Evolutionary conservation across 2,888 invertebrate species (phyloP), one percentile per base, ranked within the genome.

Genomic region (Trissoscelio sp.): DNA sequence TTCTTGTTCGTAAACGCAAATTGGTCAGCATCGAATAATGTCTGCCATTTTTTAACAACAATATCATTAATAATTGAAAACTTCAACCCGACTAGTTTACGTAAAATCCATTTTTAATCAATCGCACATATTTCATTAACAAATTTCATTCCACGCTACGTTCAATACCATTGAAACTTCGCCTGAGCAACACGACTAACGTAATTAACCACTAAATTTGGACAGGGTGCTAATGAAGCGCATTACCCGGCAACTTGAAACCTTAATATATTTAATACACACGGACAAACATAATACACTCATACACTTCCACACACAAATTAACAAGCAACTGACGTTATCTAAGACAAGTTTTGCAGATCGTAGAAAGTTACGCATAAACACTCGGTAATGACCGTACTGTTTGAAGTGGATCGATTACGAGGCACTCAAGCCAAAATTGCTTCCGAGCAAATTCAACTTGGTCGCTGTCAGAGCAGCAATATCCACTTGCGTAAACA

Each of bases 401-500:
- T 62, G 78, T 78, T 82, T 73, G 77, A 78, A 81, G 81, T 74
- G 69, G 78, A 79, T 82, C 78, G 81, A 82, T 82, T 82, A 77
- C 70, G 64, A 51, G 69, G 73, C 70, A 53, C 66, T 64, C 77
- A 51, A 44, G 74, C 57, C 58, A 60, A 83, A 83, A 85, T 85
- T 84, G 83, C 74, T 78, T 70, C 70, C 64, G 69, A 73, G 80
- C 66, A 73, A 78, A 79, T 81, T 80, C 80, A 73, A 81, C 83
- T 83, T 74, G 81, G 75, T 60, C 64, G 67, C 80, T 80, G 74
- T 82, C 80, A 80, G 83, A 42, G 51, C 69, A 51, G 83, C 85
- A 84, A 85, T 85, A 87, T 86, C 83, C 85, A 83, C 81, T 85
- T 83, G 82, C 79, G 83, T 82, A 86, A 86, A 86, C 84, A 85